phyloP scores from a whole-genome alignment of 2,888 invertebrate genomes.

The Caenorhabditis becei region DNA sequence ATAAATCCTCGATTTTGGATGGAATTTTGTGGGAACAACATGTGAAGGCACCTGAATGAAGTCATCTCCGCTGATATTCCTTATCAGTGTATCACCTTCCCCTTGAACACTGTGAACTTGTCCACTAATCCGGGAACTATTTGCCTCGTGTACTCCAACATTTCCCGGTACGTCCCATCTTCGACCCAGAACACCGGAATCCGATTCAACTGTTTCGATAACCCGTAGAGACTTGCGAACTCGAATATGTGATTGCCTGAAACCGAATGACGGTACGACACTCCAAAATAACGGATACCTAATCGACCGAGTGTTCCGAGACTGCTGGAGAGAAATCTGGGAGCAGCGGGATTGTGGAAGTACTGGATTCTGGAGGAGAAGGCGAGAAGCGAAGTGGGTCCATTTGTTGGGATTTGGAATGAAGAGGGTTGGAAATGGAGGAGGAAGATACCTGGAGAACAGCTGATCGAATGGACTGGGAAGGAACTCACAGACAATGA shows the following conservation, averaged over 20 bases:
- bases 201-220: not conserved
- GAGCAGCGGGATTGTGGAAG: too few relatives aligned
- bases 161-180: not conserved
- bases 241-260: constrained; percentile 12
- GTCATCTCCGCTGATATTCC: not conserved
- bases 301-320: too few relatives aligned
- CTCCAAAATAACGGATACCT: too few relatives aligned
- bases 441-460: too few relatives aligned
- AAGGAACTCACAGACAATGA: too few relatives aligned
- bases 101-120: not conserved
- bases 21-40: not conserved
- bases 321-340: too few relatives aligned
- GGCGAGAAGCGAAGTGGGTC: too few relatives aligned
- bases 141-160: not conserved
- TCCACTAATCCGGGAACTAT: constrained; percentile 1
- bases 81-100: not conserved
- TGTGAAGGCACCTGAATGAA: not conserved
- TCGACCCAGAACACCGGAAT: constrained; percentile 2
- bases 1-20: not conserved
- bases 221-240: not conserved
- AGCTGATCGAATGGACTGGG: too few relatives aligned
- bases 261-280: too few relatives aligned
- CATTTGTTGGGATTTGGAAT: too few relatives aligned
- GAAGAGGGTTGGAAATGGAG: too few relatives aligned
- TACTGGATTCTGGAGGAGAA: too few relatives aligned